Evolutionary conservation across 2,888 invertebrate genomes (phyloP).

Genomic region (Tetragonisca angustula): DNA sequence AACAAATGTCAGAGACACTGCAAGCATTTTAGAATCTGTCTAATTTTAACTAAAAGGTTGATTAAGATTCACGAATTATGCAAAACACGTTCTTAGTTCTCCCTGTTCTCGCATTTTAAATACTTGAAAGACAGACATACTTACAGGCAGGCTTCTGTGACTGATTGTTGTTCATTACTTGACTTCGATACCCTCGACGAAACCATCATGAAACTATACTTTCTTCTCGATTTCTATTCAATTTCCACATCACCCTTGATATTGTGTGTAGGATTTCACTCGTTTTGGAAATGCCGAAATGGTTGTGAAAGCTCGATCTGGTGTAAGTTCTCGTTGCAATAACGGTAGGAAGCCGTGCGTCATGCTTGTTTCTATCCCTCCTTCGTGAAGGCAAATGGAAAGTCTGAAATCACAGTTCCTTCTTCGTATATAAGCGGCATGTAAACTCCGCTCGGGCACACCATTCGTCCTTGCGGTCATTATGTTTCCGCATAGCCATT

Average conservation of each 20-base stretch:
- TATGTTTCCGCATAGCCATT: constrained; percentile 29
- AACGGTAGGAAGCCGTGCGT: constrained; percentile 52
- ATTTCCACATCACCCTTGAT: constrained; percentile 6
- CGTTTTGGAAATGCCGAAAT: constrained; percentile 54
- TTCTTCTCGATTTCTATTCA: background rate
- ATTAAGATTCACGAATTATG: no score
- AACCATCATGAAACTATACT: no score
- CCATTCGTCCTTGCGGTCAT: constrained; percentile 56
- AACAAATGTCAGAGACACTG: no score
- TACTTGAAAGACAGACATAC: no score
- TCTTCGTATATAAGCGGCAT: constrained; percentile 28
- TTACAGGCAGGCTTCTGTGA: no score
- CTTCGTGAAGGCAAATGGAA: constrained; percentile 48
- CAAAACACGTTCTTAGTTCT: no score
- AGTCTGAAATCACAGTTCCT: constrained; percentile 59
- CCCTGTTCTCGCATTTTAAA: no score
- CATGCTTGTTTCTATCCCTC: constrained; percentile 39
- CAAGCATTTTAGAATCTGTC: no score
- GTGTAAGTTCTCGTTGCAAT: constrained; percentile 50
- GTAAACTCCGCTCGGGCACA: constrained; percentile 31
- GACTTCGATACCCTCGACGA: no score
- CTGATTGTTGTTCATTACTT: no score
- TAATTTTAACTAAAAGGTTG: no score
- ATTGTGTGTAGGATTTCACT: constrained; percentile 56
- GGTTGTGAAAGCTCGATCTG: constrained; percentile 67